These are phyloP conservation scores for Oligia fasciuncula DNA, from an alignment of 2,888 invertebrate genomes.

Conservation along the genomic window DNA sequence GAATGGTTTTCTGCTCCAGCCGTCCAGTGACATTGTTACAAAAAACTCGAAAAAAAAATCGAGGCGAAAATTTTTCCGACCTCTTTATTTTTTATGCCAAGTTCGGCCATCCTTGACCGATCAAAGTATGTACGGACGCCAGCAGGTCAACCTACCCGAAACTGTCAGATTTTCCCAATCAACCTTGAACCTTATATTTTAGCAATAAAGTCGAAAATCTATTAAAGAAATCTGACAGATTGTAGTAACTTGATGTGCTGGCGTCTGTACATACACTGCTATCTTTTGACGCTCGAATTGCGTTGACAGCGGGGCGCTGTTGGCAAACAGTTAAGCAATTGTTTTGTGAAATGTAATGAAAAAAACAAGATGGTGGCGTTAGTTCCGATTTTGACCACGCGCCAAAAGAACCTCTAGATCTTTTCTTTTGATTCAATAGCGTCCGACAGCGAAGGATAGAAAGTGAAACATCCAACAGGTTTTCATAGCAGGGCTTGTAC, in stretches of 20 bases:
- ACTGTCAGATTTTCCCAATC: too few species aligned
- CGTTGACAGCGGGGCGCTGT: too few species aligned
- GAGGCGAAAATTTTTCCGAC: background rate
- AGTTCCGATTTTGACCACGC: background rate
- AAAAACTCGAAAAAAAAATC: background rate
- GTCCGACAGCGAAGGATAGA: constrained; percentile 64
- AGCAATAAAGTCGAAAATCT: too few species aligned
- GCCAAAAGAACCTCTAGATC: background rate
- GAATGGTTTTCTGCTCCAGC: background rate
- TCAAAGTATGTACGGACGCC: too few species aligned
- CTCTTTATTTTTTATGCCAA: background rate
- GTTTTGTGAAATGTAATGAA: background rate
- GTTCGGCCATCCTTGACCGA: background rate
- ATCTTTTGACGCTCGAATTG: background rate
- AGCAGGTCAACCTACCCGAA: too few species aligned
- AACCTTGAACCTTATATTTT: too few species aligned
- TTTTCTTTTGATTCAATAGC: constrained; percentile 27
- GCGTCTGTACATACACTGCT: background rate
- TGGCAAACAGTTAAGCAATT: background rate
- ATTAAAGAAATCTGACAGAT: too few species aligned
- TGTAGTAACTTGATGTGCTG: too few species aligned
- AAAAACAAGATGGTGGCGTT: background rate
- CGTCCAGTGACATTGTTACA: background rate
- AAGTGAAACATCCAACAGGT: constrained; percentile 74
- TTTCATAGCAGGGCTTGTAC: constrained; percentile 71